Percentiles rank a stretch among this genome's conserved stretches.
phyloP scores from a whole-genome alignment of 2,888 invertebrate genomes.

The Spialia ferax region DNA sequence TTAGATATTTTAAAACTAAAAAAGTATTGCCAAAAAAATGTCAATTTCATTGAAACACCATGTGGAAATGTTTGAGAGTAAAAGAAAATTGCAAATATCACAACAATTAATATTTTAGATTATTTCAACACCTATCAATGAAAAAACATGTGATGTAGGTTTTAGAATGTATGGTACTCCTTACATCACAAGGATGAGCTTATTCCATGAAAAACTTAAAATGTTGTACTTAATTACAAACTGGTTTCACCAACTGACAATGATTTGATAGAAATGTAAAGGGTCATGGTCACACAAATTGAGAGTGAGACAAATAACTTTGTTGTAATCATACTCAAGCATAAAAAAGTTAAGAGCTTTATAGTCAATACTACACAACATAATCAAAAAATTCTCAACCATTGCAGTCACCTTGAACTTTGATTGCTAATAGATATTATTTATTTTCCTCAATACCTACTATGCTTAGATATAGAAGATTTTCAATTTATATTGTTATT shows the following conservation, averaged over 20 bases:
- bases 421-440: constrained; percentile 10
- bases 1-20: no score
- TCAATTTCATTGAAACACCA: no score
- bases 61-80: no score
- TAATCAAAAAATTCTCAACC: constrained; percentile 11
- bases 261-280: constrained; percentile 55
- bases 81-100: no score
- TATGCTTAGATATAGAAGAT: no score
- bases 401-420: constrained; percentile 30
- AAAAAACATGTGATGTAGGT: no score
- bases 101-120: no score
- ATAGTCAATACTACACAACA: constrained; percentile 8
- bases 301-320: not conserved
- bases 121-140: no score
- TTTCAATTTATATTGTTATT: no score
- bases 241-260: constrained; percentile 54
- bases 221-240: constrained; percentile 45
- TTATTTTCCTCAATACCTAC: constrained; percentile 9
- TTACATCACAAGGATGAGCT: not conserved
- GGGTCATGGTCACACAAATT: constrained; percentile 58
- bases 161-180: no score
- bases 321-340: constrained; percentile 11
- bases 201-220: not conserved
- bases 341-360: constrained; percentile 17
- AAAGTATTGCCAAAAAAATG: no score